These are phyloP conservation scores for Suncus etruscus DNA, from an alignment of 2,113 vertebrate species.

Conservation along the genomic window DNA sequence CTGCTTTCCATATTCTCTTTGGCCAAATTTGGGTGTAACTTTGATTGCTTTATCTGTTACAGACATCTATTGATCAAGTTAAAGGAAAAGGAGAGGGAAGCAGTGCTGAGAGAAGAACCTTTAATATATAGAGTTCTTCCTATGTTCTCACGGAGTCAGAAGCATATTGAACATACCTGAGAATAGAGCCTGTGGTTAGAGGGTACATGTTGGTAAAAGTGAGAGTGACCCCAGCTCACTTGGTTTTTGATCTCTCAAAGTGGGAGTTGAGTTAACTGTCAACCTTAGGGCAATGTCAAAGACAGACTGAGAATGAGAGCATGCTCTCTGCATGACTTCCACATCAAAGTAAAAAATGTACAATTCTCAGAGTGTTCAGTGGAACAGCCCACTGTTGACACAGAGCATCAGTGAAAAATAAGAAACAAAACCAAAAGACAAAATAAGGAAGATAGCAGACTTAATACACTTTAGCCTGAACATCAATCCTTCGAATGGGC, in stretches of 20 bases:
- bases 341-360: slow-evolving; percentile 49
- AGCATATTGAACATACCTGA: neutral
- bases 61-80: neutral
- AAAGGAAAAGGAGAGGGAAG: neutral
- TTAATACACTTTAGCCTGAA: slow-evolving; percentile 51
- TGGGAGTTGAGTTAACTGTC: neutral
- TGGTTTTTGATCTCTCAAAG: neutral
- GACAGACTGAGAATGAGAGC: neutral
- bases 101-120: neutral
- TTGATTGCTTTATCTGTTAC: neutral
- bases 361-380: slow-evolving; percentile 1
- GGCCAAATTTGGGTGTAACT: neutral
- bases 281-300: neutral
- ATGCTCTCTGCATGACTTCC: neutral
- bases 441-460: neutral
- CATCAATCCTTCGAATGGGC: slow-evolving; percentile 50
- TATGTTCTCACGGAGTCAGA: neutral
- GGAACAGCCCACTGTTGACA: slow-evolving; percentile 52
- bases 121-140: neutral
- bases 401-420: neutral
- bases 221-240: no score
- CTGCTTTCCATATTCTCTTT: neutral
- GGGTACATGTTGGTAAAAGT: neutral
- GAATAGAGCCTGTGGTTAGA: neutral
- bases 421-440: neutral